Evolutionary conservation across 2,113 vertebrate species (phyloP), one percentile per base, ranked within the genome.

Genomic region (Phasianus colchicus): DNA sequence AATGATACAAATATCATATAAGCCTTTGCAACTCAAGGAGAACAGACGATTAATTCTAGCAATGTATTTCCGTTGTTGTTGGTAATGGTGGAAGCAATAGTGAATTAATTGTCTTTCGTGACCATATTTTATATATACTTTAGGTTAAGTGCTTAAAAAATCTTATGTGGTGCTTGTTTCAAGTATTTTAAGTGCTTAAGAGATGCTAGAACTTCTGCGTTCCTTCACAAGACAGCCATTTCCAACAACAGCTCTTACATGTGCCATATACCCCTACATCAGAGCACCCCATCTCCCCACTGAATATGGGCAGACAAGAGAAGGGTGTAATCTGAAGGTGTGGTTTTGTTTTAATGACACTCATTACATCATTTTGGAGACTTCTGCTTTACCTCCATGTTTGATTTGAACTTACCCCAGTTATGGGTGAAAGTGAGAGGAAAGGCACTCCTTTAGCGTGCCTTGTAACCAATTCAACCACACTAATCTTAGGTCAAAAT

Each of bases 401-500:
- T 87, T 83, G 43, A 40, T 82, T 87, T 72, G 65, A 89, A 42
- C 79, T 79, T 77, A 58, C 63, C 67, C 55, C 91, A 47, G 11
- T 70, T 82, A 70, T 0, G 2, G 21, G 17, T 55, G 15, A 63
- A 82, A 82, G 40, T 54, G 54, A 79, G 30, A 79, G 64, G 45
- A 83, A 82, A 58, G 54, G 57, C 54, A 24, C 7, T 75, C 64
- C 69, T 77, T 84, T 63, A 15, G 0, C 18, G 18, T 0, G 2
- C 6, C 42, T 92, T 86, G 82, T 75, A 89, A 72, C 61, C 54
- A 50, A 17, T 79, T 76, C 66, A 82, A 48, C 52, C 40, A 14
- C 43, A 34, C n/a, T 89, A 66, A 93, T 63, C 84, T 93, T 85
- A 87, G 48, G 58, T 86, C 40, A 89, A 79, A 61, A 70, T 74